These are phyloP conservation scores for Coreius guichenoti DNA, from an alignment of 2,797 vertebrate genomes.

Conservation along the genomic window DNA sequence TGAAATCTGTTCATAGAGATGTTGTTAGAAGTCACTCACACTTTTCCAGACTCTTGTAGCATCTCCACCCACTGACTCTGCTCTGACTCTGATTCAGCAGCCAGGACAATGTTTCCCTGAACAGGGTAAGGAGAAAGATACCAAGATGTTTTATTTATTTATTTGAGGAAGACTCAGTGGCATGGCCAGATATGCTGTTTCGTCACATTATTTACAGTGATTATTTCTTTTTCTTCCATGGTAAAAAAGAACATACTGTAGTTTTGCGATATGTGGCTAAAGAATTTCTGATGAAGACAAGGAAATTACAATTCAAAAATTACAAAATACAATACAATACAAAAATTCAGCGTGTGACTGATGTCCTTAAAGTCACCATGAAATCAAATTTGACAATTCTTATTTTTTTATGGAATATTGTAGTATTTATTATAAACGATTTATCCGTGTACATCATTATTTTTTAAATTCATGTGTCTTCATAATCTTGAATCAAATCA, in stretches of 20 bases:
- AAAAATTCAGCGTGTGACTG: neutral
- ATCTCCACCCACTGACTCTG: conserved; percentile 95
- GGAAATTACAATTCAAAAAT: neutral
- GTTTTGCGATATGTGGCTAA: neutral
- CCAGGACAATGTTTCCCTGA: conserved; percentile 91
- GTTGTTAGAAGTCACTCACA: conserved; percentile 81
- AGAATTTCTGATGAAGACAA: neutral
- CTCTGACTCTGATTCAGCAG: conserved; percentile 90
- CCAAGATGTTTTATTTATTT: neutral
- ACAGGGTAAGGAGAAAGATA: neutral
- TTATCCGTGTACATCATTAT: too few relatives aligned
- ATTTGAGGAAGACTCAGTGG: neutral
- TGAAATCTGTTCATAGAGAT: neutral
- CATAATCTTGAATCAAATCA: too few relatives aligned
- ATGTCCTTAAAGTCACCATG: too few relatives aligned
- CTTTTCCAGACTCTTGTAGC: conserved; percentile 96
- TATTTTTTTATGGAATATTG: too few relatives aligned
- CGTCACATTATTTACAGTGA: neutral
- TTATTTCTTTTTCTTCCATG: neutral
- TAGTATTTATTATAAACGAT: too few relatives aligned
- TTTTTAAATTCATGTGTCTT: too few relatives aligned
- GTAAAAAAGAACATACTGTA: neutral
- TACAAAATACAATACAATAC: too few relatives aligned
- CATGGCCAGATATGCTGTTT: neutral
- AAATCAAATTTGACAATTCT: too few relatives aligned